A percentile compares a stretch with the other conserved stretches of the same genome.
Evolutionary conservation across 2,113 vertebrate genomes (phyloP).

Genomic region (Forbesichthys agassizii): DNA sequence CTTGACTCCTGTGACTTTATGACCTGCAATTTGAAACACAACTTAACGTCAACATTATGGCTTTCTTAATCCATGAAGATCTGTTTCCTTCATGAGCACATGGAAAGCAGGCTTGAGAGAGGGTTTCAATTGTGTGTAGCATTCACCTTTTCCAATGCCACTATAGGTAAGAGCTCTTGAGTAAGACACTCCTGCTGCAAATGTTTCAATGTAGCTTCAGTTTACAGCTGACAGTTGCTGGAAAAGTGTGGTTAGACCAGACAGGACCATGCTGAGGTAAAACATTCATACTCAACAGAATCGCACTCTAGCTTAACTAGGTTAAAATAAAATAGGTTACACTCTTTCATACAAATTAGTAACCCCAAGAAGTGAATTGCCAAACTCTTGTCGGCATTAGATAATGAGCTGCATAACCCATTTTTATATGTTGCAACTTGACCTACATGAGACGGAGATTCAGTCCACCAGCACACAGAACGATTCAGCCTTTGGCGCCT

Average conservation of each 20-base stretch:
- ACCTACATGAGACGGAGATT: conserved; percentile 31
- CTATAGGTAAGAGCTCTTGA: not conserved
- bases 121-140: no score
- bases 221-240: not conserved
- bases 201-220: no score
- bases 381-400: conserved; percentile 9
- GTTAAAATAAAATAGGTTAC: not conserved
- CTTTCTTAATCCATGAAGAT: conserved; percentile 5
- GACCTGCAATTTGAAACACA: not conserved
- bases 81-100: conserved; percentile 5
- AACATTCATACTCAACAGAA: no score
- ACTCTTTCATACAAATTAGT: not conserved
- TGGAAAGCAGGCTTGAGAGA: conserved; percentile 13
- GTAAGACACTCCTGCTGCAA: not conserved
- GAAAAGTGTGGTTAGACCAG: not conserved
- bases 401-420: conserved; percentile 42
- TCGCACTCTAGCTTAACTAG: no score
- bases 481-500: conserved; percentile 17
- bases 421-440: conserved; percentile 41
- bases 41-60: not conserved
- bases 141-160: no score
- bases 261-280: not conserved
- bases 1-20: no score
- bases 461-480: conserved; percentile 27
- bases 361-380: not conserved